A percentile compares a stretch with the other conserved stretches of the same genome.
phyloP scores from a whole-genome alignment of 2,888 invertebrate genomes.

The Prosopocoilus inquinatus region DNA sequence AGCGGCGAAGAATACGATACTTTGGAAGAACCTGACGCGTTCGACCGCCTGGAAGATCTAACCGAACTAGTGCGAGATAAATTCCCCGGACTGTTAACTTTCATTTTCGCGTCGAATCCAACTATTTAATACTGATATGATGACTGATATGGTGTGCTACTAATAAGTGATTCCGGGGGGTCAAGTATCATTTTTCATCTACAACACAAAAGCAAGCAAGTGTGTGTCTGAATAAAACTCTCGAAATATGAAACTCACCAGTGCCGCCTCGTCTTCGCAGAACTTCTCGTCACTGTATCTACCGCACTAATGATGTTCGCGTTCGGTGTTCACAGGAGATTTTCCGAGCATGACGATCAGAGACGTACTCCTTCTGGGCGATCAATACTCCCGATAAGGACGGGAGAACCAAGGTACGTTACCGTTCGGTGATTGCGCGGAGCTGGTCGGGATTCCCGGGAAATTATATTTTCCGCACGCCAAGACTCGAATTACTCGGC shows the following conservation, averaged over 20 bases:
- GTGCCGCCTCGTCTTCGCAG: conserved; percentile 12
- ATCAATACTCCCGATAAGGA: conserved; percentile 25
- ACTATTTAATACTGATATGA: no score
- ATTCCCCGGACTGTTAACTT: conserved; percentile 28
- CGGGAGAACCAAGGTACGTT: conserved; percentile 8
- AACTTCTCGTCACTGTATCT: conserved; percentile 20
- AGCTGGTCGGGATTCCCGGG: conserved; percentile 35
- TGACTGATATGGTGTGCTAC: no score
- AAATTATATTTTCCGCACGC: conserved; percentile 36
- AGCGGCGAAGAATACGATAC: conserved; percentile 44
- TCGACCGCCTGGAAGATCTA: conserved; percentile 36
- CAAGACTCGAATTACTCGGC: conserved; percentile 21
- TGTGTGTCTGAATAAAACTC: no score
- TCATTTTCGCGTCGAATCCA: not conserved
- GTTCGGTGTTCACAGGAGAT: conserved; percentile 22
- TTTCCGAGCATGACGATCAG: conserved; percentile 20
- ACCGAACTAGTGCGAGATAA: conserved; percentile 42
- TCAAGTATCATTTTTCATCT: no score
- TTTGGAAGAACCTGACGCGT: conserved; percentile 33
- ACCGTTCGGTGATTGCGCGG: conserved; percentile 5
- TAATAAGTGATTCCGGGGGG: no score
- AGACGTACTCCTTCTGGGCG: conserved; percentile 18
- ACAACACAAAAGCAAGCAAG: no score
- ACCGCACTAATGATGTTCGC: conserved; percentile 29
- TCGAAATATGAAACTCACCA: conserved; percentile 17